Percentiles rank a stretch among this genome's conserved stretches.
Evolutionary conservation across 2,113 vertebrate species (phyloP).

Genomic region (Psophia crepitans): DNA sequence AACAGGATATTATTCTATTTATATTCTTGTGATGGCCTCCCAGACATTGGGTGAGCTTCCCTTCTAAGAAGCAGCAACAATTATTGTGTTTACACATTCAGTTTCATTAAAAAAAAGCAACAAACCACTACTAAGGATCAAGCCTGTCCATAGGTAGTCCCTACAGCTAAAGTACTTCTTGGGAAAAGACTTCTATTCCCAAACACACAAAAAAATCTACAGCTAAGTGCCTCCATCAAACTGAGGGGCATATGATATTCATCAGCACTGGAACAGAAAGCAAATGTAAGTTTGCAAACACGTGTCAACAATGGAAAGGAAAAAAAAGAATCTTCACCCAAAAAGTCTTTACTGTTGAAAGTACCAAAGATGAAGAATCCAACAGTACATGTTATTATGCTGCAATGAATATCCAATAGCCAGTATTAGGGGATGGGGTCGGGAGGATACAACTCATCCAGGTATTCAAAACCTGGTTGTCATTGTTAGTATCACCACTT

Average conservation of each 20-base stretch:
- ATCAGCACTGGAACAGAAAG: neutral
- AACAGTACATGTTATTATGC: neutral
- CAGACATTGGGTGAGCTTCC: neutral
- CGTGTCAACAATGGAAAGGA: neutral
- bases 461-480: neutral
- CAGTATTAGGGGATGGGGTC: no score
- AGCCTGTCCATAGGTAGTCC: neutral
- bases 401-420: neutral
- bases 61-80: neutral
- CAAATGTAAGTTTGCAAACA: neutral
- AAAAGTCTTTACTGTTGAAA: neutral
- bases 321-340: neutral
- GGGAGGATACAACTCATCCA: neutral
- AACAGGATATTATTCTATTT: neutral
- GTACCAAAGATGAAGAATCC: neutral
- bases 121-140: neutral
- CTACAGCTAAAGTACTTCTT: neutral
- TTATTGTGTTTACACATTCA: neutral
- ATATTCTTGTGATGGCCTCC: neutral
- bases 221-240: neutral
- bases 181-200: neutral
- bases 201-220: accelerated
- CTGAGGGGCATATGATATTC: neutral
- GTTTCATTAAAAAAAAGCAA: neutral
- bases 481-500: neutral